These are phyloP conservation scores for Trichomycterus rosablanca DNA, from an alignment of 2,113 vertebrate genomes.

Conservation along the genomic window DNA sequence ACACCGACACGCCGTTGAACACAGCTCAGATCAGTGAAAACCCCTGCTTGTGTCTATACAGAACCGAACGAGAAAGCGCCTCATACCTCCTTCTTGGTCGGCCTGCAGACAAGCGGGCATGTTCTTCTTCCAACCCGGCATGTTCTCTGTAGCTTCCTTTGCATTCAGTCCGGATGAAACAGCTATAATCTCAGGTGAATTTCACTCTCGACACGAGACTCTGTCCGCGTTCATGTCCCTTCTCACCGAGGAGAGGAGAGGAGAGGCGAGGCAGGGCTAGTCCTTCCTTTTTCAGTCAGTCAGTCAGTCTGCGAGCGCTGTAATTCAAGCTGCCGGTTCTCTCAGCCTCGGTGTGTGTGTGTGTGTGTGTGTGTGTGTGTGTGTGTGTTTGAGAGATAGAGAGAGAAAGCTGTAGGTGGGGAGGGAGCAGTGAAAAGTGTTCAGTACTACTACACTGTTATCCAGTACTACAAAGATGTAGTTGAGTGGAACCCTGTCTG, in stretches of 20 bases:
- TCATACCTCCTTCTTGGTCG: conserved; percentile 83
- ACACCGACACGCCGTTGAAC: background rate
- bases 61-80: background rate
- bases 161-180: conserved; percentile 41
- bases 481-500: no score
- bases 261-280: no score
- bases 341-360: no score
- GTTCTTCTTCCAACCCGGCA: conserved; percentile 97
- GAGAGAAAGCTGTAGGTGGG: conserved; percentile 15
- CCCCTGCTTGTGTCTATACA: background rate
- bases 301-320: no score
- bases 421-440: background rate
- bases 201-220: conserved; percentile 39
- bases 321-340: conserved; percentile 48
- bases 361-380: no score
- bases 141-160: conserved; percentile 51
- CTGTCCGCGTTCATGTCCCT: conserved; percentile 23
- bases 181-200: conserved; percentile 45
- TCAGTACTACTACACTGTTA: no score
- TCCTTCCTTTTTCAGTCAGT: conserved; percentile 33
- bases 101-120: conserved; percentile 94
- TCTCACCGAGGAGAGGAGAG: background rate
- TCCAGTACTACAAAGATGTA: no score
- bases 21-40: background rate
- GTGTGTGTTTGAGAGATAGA: conserved; percentile 49